A percentile compares a stretch with the other conserved stretches of the same genome.
Evolutionary conservation across 2,888 invertebrate species (phyloP).

Genomic region (Halocaridina rubra): DNA sequence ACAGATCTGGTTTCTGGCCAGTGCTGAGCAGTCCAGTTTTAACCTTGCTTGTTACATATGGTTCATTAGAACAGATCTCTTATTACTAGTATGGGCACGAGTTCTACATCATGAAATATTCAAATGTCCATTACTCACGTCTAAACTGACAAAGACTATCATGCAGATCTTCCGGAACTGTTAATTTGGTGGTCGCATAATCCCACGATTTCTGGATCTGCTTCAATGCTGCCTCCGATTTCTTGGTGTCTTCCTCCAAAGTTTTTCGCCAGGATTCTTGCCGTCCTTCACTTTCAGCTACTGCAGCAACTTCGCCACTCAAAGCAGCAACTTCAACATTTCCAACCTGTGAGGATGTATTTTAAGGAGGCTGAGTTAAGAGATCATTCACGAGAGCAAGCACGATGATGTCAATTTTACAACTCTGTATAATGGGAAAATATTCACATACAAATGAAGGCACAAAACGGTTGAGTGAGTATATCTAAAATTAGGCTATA

Average conservation of each 20-base stretch:
- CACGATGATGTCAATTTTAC: no score
- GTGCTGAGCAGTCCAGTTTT: not conserved
- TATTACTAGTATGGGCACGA: no score
- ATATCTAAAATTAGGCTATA: no score
- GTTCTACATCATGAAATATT: no score
- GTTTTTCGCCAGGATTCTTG: constrained; percentile 14
- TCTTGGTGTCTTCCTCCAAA: constrained; percentile 29
- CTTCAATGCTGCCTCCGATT: constrained; percentile 13
- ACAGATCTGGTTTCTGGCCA: not conserved
- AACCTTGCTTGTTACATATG: no score
- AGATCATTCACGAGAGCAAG: no score
- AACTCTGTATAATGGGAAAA: no score
- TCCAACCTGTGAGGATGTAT: constrained; percentile 35
- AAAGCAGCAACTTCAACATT: constrained; percentile 55
- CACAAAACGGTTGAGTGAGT: no score
- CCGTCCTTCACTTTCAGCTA: constrained; percentile 34
- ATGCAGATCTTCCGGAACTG: constrained; percentile 43
- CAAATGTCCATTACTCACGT: no score
- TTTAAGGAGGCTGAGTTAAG: no score
- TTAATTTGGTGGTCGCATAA: not conserved
- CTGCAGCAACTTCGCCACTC: constrained; percentile 36
- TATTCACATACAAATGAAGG: no score
- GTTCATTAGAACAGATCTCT: no score
- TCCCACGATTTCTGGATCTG: constrained; percentile 38
- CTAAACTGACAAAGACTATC: constrained; percentile 28